These are phyloP conservation scores for Psammodynastes pulverulentus DNA, from an alignment of 2,113 vertebrate genomes.

Conservation along the genomic window DNA sequence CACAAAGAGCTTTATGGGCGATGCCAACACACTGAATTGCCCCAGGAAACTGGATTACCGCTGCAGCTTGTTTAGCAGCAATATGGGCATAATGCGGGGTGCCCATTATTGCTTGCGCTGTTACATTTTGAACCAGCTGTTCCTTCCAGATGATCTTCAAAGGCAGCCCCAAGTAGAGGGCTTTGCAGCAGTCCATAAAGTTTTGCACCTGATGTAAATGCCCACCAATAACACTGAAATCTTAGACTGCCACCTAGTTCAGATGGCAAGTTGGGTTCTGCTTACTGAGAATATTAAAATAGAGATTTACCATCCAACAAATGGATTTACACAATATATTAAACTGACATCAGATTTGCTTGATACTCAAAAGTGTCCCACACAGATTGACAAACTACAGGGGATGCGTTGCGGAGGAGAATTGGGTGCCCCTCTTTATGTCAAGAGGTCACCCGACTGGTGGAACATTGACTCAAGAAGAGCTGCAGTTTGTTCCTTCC, in stretches of 20 bases:
- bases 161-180: background rate
- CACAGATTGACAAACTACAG: background rate
- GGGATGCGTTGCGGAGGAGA: background rate
- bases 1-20: background rate
- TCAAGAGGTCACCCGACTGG: background rate
- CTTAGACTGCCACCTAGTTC: background rate
- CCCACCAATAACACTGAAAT: background rate
- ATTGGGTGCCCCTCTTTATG: background rate
- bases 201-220: background rate
- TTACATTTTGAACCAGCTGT: background rate
- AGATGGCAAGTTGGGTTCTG: background rate
- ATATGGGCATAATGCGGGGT: background rate
- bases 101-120: background rate
- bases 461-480: background rate
- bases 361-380: background rate
- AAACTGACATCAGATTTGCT: background rate
- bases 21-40: background rate
- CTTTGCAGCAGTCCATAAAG: background rate
- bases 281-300: background rate
- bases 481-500: background rate
- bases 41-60: background rate
- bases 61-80: background rate
- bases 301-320: background rate
- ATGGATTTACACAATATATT: background rate
- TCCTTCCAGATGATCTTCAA: background rate